Evolutionary conservation across 1,140 invertebrate species (phyloP), one percentile per base, ranked within the genome.

Genomic region (Anastatus disparis): DNA sequence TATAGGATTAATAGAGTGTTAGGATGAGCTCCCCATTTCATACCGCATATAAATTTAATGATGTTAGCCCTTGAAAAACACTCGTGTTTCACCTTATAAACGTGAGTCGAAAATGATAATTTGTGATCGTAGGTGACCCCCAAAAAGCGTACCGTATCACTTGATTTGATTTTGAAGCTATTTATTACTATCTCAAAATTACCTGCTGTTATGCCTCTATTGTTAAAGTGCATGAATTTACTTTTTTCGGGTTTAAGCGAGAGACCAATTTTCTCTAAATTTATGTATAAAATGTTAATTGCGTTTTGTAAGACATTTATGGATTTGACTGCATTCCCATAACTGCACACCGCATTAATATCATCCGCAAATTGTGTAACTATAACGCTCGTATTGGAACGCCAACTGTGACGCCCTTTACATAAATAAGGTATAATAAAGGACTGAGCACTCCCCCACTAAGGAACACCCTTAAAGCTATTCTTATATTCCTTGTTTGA

Each of bases 21-120:
- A n/a, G n/a, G n/a, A n/a, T n/a, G 63, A 53, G 53, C 20, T 7
- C 70, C 64, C 64, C 64, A 72, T 48, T 63, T 61, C 1, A 27
- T 67, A 3, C 63, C 61, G 13, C 70, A n/a, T n/a, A n/a, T n/a
- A n/a, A n/a, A n/a, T n/a, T n/a, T n/a, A n/a, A n/a, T n/a, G n/a
- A n/a, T n/a, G 22, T 31, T 65, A 13, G 13, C 38, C 12, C 46
- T 55, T 10, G 29, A 20, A n/a, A 2, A 48, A 31, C 26, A 24
- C 2, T 0, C 29, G 9, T 3, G 20, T n/a, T n/a, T n/a, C n/a
- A n/a, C 13, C 9, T 29, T 40, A 67, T 46, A 15, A 20, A 12
- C 22, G 10, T 38, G 55, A 20, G 10, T 17, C 8, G 15, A 8
- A 22, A 38, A 38, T 17, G 35, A 20, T 7, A 38, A 31, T 38